Conservation (phyloP, 2,797 vertebrate species). For the Lithobates sylvaticus region DNA sequence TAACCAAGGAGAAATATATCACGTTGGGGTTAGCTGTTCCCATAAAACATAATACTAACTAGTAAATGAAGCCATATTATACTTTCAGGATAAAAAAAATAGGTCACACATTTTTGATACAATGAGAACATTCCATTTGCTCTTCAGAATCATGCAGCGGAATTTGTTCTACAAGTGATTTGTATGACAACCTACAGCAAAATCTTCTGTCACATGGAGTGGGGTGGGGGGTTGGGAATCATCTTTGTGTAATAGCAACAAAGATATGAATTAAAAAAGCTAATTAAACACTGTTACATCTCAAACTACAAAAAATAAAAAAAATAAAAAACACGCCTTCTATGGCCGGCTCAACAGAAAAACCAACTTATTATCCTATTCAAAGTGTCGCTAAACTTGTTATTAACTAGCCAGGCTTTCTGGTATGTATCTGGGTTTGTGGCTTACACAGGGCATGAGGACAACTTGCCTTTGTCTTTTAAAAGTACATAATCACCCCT, state of each 20-base stretch:
- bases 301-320: no score
- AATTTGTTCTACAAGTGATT: not conserved
- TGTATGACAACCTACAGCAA: not conserved
- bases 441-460: no score
- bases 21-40: conserved; percentile 35
- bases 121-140: not conserved
- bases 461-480: no score
- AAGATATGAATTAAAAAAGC: not conserved
- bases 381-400: no score
- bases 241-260: conserved; percentile 23
- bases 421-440: no score
- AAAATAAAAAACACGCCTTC: no score
- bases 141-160: not conserved
- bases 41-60: conserved; percentile 4
- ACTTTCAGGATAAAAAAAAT: not conserved
- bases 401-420: no score
- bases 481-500: no score
- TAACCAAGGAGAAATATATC: conserved; percentile 53
- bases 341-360: no score
- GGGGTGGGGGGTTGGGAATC: not conserved
- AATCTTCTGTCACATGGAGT: not conserved
- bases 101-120: not conserved
- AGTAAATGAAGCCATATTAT: not conserved
- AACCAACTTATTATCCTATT: no score
- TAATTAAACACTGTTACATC: not conserved